phyloP scores from a whole-genome alignment of 2,113 vertebrate species.

The Dicrurus megarhynchus region DNA sequence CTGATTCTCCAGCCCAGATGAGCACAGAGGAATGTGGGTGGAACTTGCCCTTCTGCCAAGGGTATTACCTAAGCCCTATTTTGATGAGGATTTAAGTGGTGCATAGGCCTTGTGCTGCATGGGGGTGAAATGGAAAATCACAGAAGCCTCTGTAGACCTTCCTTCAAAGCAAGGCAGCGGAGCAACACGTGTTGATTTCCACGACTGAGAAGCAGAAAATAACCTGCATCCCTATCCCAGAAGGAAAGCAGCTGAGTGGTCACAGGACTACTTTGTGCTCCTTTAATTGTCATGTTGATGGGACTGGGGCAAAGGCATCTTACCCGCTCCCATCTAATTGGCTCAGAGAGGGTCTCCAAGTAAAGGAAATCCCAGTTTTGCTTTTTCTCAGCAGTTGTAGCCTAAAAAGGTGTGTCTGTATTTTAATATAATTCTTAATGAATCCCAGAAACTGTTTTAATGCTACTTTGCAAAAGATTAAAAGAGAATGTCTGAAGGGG shows the following conservation, averaged over 20 bases:
- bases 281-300: not conserved
- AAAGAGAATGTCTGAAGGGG: constrained; percentile 40
- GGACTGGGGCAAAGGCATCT: not conserved
- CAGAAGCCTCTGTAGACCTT: not conserved
- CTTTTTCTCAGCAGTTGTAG: not conserved
- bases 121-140: constrained; percentile 38
- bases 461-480: constrained; percentile 53
- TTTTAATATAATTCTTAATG: not conserved
- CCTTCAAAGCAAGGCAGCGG: not conserved
- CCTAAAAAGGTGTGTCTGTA: constrained; percentile 5
- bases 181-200: not conserved
- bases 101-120: not conserved
- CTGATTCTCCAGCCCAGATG: constrained; percentile 43
- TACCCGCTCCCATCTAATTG: not conserved
- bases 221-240: not conserved
- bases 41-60: constrained; percentile 50
- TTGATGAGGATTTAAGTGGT: constrained; percentile 44
- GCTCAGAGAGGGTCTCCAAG: not conserved
- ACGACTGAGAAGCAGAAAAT: not conserved
- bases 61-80: constrained; percentile 54
- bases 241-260: not conserved
- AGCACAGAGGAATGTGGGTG: constrained; percentile 62
- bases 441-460: constrained; percentile 37
- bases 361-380: not conserved
- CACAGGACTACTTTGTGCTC: rapidly evolving